A percentile compares a stretch with the other conserved stretches of the same genome.
These are phyloP conservation scores for Drosophila paranaensis DNA, from an alignment of 2,888 invertebrate genomes.

Conservation along the genomic window DNA sequence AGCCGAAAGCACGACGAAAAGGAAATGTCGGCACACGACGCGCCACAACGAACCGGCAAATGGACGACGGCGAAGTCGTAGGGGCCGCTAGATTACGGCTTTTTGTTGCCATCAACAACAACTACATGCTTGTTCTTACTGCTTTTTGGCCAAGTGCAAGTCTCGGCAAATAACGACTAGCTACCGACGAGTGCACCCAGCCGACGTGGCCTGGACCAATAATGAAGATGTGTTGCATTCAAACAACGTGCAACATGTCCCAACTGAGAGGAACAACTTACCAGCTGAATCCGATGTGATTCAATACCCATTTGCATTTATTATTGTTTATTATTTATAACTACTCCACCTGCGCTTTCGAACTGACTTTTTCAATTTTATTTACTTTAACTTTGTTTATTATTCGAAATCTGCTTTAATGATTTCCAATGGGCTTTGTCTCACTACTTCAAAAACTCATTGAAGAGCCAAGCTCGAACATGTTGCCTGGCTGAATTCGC, in stretches of 20 bases:
- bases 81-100: conserved; percentile 32
- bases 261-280: not conserved
- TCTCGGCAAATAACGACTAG: conserved; percentile 59
- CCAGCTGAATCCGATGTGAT: not conserved
- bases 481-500: conserved; percentile 76
- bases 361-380: not conserved
- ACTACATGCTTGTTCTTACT: conserved; percentile 37
- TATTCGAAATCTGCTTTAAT: no score
- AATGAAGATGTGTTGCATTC: conserved; percentile 54
- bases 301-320: not conserved
- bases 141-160: conserved; percentile 57
- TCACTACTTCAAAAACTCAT: not conserved
- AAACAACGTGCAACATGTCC: conserved; percentile 43
- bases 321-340: no score
- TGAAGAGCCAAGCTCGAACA: conserved; percentile 55
- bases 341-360: not conserved
- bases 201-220: conserved; percentile 54
- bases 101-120: conserved; percentile 50
- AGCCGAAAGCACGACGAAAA: conserved; percentile 52
- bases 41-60: conserved; percentile 62
- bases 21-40: conserved; percentile 46
- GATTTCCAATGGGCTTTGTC: no score
- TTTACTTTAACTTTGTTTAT: not conserved
- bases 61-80: conserved; percentile 45
- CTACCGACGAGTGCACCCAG: conserved; percentile 49